A percentile compares a stretch with the other conserved stretches of the same genome.
phyloP scores from a whole-genome alignment of 2,113 vertebrate species.

The Onychorhynchus coronatus region DNA sequence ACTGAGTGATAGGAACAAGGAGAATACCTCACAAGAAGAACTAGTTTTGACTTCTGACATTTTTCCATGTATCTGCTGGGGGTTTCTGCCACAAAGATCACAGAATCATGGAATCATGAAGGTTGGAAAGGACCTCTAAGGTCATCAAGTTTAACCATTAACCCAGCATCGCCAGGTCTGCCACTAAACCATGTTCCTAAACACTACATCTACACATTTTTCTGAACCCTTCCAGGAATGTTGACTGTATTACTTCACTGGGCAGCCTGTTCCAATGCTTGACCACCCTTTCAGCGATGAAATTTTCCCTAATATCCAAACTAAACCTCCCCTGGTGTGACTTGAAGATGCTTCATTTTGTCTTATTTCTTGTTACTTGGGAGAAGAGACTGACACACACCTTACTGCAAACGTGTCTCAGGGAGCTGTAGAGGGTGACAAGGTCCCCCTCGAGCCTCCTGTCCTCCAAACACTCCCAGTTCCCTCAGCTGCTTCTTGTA shows the following conservation, averaged over 20 bases:
- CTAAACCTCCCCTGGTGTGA: neutral
- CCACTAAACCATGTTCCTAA: fast-evolving
- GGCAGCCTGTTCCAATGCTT: neutral
- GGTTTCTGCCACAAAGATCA: neutral
- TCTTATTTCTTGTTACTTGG: fast-evolving
- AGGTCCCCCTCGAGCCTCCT: neutral
- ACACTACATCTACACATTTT: neutral
- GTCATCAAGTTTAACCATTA: neutral
- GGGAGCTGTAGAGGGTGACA: too few relatives aligned
- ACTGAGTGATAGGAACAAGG: neutral
- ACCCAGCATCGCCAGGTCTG: neutral
- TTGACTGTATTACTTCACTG: neutral
- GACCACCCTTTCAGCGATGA: neutral
- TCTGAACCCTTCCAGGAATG: neutral
- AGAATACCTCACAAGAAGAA: neutral
- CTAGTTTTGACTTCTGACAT: neutral
- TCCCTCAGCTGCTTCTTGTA: neutral
- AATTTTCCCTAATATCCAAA: neutral
- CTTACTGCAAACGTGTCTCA: neutral
- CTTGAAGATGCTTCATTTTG: neutral
- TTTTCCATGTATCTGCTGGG: neutral
- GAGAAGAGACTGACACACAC: fast-evolving
- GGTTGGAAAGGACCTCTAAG: neutral
- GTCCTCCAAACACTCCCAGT: neutral
- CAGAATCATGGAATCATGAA: neutral